Evolutionary conservation across 2,888 invertebrate genomes (phyloP).

Genomic region (Apamea crenata): DNA sequence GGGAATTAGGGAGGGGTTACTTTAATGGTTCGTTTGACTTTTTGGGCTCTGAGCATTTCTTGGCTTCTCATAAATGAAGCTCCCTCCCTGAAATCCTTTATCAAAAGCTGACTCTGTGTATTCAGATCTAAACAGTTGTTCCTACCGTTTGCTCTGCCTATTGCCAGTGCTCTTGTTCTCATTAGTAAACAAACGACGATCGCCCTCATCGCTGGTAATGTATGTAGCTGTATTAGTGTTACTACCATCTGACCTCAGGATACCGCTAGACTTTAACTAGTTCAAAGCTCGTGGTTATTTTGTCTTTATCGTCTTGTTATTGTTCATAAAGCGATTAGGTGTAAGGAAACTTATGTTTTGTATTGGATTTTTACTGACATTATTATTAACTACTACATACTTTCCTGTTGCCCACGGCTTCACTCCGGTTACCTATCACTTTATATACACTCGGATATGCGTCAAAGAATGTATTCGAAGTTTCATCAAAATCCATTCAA

Average conservation of each 20-base stretch:
- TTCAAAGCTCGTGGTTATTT: conserved; percentile 1
- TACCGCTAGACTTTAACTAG: conserved; percentile 2
- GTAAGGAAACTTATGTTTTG: background rate
- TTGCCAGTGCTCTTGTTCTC: conserved; percentile 25
- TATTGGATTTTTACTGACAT: background rate
- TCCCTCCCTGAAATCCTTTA: background rate
- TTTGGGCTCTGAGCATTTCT: background rate
- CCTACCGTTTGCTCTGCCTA: background rate
- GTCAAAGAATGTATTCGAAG: background rate
- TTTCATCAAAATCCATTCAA: background rate
- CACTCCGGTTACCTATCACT: background rate
- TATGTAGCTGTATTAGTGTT: conserved; percentile 19
- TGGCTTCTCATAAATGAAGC: background rate
- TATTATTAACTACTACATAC: background rate
- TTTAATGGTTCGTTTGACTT: background rate
- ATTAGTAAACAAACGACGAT: conserved; percentile 38
- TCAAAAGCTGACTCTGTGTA: background rate
- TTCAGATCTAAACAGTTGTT: background rate
- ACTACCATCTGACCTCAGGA: background rate
- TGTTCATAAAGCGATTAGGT: background rate
- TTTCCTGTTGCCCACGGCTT: background rate
- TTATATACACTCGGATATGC: background rate
- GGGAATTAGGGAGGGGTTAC: background rate
- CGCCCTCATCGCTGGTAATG: background rate
- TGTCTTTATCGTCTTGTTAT: background rate